Conservation (phyloP, 1,140 invertebrate genomes). For the Drosophila sproati region DNA sequence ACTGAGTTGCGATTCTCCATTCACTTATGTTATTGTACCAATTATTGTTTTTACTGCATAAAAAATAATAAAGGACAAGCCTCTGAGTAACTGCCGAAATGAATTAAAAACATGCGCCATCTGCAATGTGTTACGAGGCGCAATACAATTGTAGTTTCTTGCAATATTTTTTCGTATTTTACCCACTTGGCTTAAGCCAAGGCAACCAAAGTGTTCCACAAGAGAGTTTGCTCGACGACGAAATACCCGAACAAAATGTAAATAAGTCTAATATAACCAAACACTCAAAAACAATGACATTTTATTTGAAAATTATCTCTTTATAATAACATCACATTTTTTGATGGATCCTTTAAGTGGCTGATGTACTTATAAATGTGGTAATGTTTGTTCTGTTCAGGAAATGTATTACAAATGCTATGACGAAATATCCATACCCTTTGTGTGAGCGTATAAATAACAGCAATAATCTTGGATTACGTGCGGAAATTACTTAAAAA, state of each 20-base stretch:
- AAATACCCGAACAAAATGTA: neutral
- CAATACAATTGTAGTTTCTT: conserved; percentile 46
- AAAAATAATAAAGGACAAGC: conserved; percentile 44
- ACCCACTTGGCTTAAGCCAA: conserved; percentile 40
- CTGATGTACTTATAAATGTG: too few relatives aligned
- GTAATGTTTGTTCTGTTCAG: neutral
- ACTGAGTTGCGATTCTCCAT: conserved; percentile 2
- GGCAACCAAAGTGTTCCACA: neutral
- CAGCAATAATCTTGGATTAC: conserved; percentile 82
- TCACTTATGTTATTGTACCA: conserved; percentile 38
- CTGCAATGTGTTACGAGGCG: conserved; percentile 72
- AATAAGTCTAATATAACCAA: neutral
- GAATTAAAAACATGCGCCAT: conserved; percentile 81
- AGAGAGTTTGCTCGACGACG: neutral
- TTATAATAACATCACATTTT: neutral
- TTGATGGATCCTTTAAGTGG: too few relatives aligned
- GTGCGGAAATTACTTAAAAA: conserved; percentile 84
- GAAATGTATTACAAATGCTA: neutral
- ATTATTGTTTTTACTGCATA: conserved; percentile 61
- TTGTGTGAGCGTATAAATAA: conserved; percentile 28
- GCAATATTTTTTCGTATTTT: conserved; percentile 51
- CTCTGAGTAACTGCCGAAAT: conserved; percentile 67
- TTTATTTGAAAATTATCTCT: neutral
- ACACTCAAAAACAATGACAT: neutral
- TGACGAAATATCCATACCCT: neutral